A percentile compares a stretch with the other conserved stretches of the same genome.
Conservation (phyloP, 2,888 invertebrate genomes). For the Odontocerum albicorne region DNA sequence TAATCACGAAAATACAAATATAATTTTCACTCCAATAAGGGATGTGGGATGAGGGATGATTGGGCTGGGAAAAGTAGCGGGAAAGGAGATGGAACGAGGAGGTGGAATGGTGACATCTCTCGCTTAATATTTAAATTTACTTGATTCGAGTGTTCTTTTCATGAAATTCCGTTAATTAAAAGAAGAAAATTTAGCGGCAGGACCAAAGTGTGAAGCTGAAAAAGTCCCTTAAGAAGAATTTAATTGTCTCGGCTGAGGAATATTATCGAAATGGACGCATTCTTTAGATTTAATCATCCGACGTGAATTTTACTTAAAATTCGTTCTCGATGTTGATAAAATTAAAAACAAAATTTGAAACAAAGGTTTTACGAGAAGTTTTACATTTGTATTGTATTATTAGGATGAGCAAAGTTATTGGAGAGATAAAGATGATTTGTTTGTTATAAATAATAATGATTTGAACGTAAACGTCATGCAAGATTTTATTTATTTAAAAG, state of each 20-base stretch:
- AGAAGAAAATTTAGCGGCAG: conserved; percentile 12
- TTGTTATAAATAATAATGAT: no score
- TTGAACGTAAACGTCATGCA: no score
- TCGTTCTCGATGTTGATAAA: no score
- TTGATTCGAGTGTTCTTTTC: conserved; percentile 25
- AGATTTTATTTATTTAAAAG: no score
- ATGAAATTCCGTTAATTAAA: conserved; percentile 30
- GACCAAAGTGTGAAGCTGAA: conserved; percentile 1
- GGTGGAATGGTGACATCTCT: conserved; percentile 8
- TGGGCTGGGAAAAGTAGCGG: neutral
- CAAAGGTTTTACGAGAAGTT: no score
- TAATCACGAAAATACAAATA: neutral
- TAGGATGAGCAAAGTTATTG: no score
- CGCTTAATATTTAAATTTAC: conserved; percentile 26
- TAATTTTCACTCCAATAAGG: neutral
- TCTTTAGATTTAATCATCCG: neutral
- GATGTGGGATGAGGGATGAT: neutral
- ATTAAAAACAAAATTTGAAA: no score
- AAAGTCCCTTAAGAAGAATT: conserved; percentile 11
- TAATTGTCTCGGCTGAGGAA: conserved; percentile 3
- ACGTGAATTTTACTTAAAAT: no score
- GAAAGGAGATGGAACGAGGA: neutral
- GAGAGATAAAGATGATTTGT: no score
- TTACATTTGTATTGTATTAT: no score
- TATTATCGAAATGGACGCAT: conserved; percentile 8